These are phyloP conservation scores for Neria commutata DNA, from an alignment of 2,888 invertebrate species.

Conservation along the genomic window DNA sequence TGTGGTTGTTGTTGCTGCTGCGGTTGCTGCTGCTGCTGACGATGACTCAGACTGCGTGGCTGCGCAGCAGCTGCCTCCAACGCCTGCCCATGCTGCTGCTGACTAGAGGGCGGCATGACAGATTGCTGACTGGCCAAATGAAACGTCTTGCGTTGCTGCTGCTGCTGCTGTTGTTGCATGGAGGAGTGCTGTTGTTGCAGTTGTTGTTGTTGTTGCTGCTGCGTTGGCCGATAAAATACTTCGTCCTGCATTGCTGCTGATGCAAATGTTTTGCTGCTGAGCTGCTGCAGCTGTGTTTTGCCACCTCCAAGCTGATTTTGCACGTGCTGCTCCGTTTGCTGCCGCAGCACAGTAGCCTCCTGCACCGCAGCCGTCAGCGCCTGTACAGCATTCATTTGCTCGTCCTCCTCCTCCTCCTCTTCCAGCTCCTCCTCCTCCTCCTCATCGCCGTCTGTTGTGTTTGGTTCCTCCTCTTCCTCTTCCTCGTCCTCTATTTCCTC, in stretches of 20 bases:
- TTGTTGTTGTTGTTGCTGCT: constrained; percentile 27
- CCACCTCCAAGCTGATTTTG: not conserved
- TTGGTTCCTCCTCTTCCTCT: constrained; percentile 1
- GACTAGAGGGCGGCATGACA: constrained; percentile 32
- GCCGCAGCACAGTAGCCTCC: constrained; percentile 33
- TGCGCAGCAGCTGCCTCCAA: no score
- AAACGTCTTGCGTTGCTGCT: constrained; percentile 20
- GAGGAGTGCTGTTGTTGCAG: constrained; percentile 22
- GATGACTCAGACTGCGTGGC: constrained; percentile 30
- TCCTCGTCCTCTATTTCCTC: constrained; percentile 28
- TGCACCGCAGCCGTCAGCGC: constrained; percentile 30
- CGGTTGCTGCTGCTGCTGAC: constrained; percentile 45
- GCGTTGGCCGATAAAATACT: constrained; percentile 1
- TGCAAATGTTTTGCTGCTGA: not conserved
- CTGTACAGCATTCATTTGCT: constrained; percentile 11
- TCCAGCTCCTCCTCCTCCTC: constrained; percentile 12
- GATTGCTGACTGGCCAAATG: constrained; percentile 16
- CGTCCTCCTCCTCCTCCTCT: not conserved
- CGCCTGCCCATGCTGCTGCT: constrained; percentile 11
- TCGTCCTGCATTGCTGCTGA: not conserved
- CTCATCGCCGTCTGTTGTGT: not conserved
- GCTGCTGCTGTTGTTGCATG: constrained; percentile 16
- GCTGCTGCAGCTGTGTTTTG: not conserved
- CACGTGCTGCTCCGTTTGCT: constrained; percentile 9
- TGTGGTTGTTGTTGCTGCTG: constrained; percentile 46